Conservation (phyloP, 2,113 vertebrate species). For the Elaphurus davidianus region DNA sequence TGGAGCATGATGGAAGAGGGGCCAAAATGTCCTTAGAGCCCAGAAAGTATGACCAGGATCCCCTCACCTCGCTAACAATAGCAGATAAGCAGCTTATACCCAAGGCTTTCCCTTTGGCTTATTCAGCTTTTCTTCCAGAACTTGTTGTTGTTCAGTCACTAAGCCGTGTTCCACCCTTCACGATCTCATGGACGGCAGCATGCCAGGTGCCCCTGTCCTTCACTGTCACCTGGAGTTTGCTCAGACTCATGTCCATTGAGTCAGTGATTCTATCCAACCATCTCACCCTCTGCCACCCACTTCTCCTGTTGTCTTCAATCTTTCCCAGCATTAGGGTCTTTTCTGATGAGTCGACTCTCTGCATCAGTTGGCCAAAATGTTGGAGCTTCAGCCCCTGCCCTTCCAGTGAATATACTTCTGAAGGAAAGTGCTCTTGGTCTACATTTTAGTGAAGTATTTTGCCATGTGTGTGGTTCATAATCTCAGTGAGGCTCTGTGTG, state of each 20-base stretch:
- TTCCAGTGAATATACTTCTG: not conserved
- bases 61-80: slow-evolving; percentile 12
- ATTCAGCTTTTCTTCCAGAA: not conserved
- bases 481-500: not conserved
- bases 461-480: not conserved
- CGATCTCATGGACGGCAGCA: not conserved
- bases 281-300: not conserved
- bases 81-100: not conserved
- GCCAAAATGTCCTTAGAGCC: not conserved
- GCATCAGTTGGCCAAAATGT: not conserved
- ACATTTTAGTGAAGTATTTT: not conserved
- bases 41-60: not conserved
- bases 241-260: not conserved
- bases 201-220: not conserved
- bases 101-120: not conserved
- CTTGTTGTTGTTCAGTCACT: not conserved
- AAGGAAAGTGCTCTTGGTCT: not conserved
- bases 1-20: slow-evolving; percentile 4
- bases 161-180: not conserved
- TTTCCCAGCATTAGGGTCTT: not conserved
- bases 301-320: not conserved
- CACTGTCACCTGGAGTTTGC: not conserved
- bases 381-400: not conserved
- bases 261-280: not conserved
- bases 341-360: not conserved